Conservation (phyloP, 2,888 invertebrate genomes). For the Melanchra persicariae region DNA sequence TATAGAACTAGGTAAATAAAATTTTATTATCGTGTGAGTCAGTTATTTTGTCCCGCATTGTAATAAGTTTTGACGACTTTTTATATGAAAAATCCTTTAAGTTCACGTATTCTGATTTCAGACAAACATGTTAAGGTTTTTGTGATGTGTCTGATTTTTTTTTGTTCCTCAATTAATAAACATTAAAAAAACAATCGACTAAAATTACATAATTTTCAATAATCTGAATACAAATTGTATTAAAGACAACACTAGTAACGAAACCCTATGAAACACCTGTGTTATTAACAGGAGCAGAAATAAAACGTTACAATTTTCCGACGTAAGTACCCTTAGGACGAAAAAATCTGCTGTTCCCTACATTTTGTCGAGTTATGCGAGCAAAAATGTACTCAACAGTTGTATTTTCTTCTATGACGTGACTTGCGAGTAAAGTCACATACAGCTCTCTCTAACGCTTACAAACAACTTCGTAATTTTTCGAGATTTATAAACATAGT, state of each 20-base stretch:
- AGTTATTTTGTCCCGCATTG: conserved; percentile 10
- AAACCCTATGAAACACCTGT: conserved; percentile 3
- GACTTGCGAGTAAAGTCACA: too few relatives aligned
- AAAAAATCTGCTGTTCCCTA: background rate
- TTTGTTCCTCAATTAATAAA: too few relatives aligned
- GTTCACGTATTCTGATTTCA: background rate
- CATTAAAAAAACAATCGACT: background rate
- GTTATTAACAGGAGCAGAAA: background rate
- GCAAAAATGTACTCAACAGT: too few relatives aligned
- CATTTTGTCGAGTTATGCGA: too few relatives aligned
- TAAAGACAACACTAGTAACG: background rate
- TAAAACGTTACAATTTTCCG: background rate
- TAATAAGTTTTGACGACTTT: background rate
- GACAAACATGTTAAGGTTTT: too few relatives aligned
- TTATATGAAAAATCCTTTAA: background rate
- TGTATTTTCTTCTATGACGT: too few relatives aligned
- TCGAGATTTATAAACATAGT: too few relatives aligned
- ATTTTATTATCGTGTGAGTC: background rate
- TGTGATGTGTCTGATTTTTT: background rate
- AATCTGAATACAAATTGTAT: background rate
- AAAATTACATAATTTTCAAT: background rate
- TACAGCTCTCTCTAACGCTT: too few relatives aligned
- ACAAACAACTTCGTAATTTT: too few relatives aligned
- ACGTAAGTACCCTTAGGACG: background rate
- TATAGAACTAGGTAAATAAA: conserved; percentile 7